Evolutionary conservation across 2,797 vertebrate genomes (phyloP).

Genomic region (Cetoscarus ocellatus): DNA sequence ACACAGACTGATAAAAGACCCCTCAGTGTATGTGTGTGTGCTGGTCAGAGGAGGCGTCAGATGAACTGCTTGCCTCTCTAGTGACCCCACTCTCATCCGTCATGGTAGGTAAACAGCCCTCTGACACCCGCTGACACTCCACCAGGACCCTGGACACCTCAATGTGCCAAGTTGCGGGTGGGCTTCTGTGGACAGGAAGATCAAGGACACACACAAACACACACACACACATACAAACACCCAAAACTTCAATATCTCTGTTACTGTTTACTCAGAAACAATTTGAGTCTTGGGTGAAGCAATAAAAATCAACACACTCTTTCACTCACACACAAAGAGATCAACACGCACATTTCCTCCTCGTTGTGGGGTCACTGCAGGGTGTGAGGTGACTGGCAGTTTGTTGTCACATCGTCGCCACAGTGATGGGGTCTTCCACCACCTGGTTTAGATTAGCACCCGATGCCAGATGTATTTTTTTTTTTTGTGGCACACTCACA

Average conservation of each 20-base stretch:
- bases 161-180: slow-evolving; percentile 55
- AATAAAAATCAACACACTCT: neutral
- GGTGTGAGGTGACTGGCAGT: slow-evolving; percentile 69
- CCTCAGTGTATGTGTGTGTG: slow-evolving; percentile 16
- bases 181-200: slow-evolving; percentile 55
- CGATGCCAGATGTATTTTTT: slow-evolving; percentile 58
- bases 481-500: slow-evolving; percentile 32
- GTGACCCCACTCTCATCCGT: slow-evolving; percentile 85
- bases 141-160: slow-evolving; percentile 56
- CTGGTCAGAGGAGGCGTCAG: slow-evolving; percentile 48
- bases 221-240: neutral
- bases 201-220: slow-evolving; percentile 31
- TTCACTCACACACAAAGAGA: slow-evolving; percentile 10
- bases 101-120: slow-evolving; percentile 78
- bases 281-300: neutral
- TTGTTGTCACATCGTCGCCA: slow-evolving; percentile 72
- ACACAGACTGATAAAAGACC: neutral
- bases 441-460: slow-evolving; percentile 72
- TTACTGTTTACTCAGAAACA: neutral
- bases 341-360: slow-evolving; percentile 53
- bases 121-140: slow-evolving; percentile 80
- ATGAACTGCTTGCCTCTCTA: slow-evolving; percentile 71
- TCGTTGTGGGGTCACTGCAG: slow-evolving; percentile 53
- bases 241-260: neutral
- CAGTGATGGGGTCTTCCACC: slow-evolving; percentile 60